Base-by-base conservation (phyloP, 92 coral and sea anemone species). In the Siderastrea siderea region DNA sequence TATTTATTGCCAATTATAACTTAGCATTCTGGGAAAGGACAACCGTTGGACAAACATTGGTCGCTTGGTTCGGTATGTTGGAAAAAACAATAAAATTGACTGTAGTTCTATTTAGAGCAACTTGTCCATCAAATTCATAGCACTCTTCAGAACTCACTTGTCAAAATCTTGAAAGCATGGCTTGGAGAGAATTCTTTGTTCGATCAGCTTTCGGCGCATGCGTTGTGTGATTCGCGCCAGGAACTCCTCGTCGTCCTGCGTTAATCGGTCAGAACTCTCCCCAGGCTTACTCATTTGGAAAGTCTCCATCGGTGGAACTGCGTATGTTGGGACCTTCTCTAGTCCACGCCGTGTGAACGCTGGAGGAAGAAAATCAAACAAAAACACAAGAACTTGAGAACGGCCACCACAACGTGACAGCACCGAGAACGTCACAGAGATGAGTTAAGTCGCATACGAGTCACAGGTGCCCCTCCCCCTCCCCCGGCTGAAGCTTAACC, bases 131-230 rank as follows among this genome's bases (percentile, higher is more conserved):
- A 26, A 48, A 79, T 26, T 62, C 1, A 4, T 2, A 4, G 7
- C 7, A n/a, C 2, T 0, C 14, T 8, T 52, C 3, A 43, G 4
- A 13, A 84, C 98, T 86, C 74, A 98, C 99, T 93, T 98, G 82
- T 98, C 99, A 78, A 98, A 98, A 71, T 98, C 99, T 76, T 98
- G 99, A 58, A 98, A 98, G 69, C 92, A 90, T 0, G 99, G 99
- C 84, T 98, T 98, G 76, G 93, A 95, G 51, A 95, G 91, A 17
- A 97, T 94, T 26, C 99, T 89, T 55, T 98, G 94, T 72, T 97
- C 96, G 69, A 91, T 93, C 68, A 96, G 82, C 78, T 95, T 92
- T 82, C 92, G 93, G 47, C 93, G 94, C 98, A 98, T 90, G 79
- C 98, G 94, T 68, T 86, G 95, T 94, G 92, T 93, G 74, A 93